phyloP scores from a whole-genome alignment of 37 sponge, comb jelly and placozoan genomes.

The Cliona cf. orientalis region DNA sequence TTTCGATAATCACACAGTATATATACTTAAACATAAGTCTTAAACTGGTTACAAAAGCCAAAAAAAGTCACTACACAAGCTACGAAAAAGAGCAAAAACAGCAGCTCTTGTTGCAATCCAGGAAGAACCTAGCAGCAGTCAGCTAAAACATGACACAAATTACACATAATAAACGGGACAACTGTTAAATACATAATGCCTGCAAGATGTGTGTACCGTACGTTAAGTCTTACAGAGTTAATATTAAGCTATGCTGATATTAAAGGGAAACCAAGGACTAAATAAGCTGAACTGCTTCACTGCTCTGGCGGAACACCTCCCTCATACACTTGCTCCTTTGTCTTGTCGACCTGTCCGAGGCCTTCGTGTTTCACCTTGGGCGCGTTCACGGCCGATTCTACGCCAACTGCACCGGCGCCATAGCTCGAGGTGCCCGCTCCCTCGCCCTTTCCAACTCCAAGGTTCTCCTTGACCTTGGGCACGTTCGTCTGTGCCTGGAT shows the following conservation, averaged over 20 bases:
- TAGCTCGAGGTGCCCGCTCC: constrained; percentile 69
- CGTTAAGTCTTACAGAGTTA: too few relatives aligned
- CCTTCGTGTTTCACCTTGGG: constrained; percentile 86
- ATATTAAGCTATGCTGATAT: too few relatives aligned
- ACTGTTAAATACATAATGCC: background rate
- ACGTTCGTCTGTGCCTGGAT: constrained; percentile 58
- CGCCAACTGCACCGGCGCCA: constrained; percentile 75
- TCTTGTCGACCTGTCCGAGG: constrained; percentile 83
- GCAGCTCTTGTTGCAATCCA: too few relatives aligned
- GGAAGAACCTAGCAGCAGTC: too few relatives aligned
- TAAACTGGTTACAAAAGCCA: too few relatives aligned
- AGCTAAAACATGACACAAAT: too few relatives aligned
- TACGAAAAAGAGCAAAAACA: too few relatives aligned
- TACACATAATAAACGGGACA: too few relatives aligned
- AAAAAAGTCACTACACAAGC: too few relatives aligned
- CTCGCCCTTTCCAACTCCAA: constrained; percentile 59
- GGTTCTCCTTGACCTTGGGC: constrained; percentile 78
- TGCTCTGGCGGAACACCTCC: background rate
- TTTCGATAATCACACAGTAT: too few relatives aligned
- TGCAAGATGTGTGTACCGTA: background rate
- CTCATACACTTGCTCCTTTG: constrained; percentile 45
- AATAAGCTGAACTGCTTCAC: background rate
- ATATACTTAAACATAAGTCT: too few relatives aligned
- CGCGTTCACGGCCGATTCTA: constrained; percentile 71
- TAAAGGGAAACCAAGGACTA: too few relatives aligned